These are phyloP conservation scores for Oncorhynchus tshawytscha DNA, from an alignment of 2,113 vertebrate species.

Conservation along the genomic window DNA sequence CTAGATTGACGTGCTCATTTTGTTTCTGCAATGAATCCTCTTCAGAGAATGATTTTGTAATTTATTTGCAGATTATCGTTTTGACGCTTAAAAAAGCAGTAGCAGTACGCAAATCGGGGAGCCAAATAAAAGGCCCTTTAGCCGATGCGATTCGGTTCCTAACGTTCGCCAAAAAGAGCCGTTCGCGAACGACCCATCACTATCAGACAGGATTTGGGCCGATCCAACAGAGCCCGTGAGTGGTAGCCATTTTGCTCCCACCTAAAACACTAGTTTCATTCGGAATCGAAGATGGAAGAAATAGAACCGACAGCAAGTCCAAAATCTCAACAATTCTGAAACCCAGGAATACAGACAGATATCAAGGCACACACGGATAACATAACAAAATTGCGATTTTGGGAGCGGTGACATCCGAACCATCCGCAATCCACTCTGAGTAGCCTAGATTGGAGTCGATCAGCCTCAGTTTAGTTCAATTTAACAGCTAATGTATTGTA, in stretches of 20 bases:
- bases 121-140: no score
- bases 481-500: constrained; percentile 10
- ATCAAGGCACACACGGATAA: neutral
- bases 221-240: constrained; percentile 68
- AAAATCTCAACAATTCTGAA: constrained; percentile 30
- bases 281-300: constrained; percentile 68
- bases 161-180: no score
- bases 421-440: neutral
- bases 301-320: constrained; percentile 55
- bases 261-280: constrained; percentile 61
- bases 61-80: no score
- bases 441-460: neutral
- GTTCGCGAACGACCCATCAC: no score
- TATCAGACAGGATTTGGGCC: constrained; percentile 53
- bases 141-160: no score
- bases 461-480: neutral
- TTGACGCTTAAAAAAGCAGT: no score
- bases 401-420: neutral
- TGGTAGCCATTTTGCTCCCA: constrained; percentile 90
- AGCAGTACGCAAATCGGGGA: no score
- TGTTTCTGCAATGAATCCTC: no score
- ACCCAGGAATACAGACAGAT: neutral
- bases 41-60: no score
- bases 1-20: no score
- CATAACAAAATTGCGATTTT: neutral